Percentiles rank a stretch among this genome's conserved stretches.
Evolutionary conservation across 2,113 vertebrate genomes (phyloP).

Genomic region (Mirza zaza): DNA sequence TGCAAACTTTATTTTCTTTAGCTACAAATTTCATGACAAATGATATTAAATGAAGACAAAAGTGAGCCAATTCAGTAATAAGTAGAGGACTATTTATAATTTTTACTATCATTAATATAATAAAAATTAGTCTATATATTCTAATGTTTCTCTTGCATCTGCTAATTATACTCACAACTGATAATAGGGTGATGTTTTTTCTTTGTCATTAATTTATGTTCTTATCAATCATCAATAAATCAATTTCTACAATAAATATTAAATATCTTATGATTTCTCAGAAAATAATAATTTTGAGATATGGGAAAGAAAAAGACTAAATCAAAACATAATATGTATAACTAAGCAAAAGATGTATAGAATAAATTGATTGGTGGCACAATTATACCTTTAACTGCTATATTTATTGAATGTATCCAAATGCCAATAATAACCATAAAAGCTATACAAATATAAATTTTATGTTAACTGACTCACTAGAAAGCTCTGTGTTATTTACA

Average conservation of each 20-base stretch:
- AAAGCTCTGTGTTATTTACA: background rate
- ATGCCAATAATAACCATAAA: background rate
- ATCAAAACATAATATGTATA: background rate
- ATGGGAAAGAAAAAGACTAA: background rate
- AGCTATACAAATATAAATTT: constrained; percentile 5
- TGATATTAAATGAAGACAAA: background rate
- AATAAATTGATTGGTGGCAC: background rate
- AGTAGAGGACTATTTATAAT: background rate
- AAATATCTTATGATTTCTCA: background rate
- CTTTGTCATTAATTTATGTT: background rate
- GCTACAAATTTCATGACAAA: background rate
- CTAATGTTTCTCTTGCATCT: background rate
- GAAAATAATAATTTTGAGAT: background rate
- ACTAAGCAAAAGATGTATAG: constrained; percentile 6
- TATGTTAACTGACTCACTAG: background rate
- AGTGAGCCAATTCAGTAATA: background rate
- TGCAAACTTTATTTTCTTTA: background rate
- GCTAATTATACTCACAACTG: background rate
- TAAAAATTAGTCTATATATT: background rate
- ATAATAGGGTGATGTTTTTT: background rate
- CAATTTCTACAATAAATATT: background rate
- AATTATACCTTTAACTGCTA: background rate
- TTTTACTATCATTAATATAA: background rate
- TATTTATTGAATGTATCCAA: background rate
- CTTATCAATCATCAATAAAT: background rate